Evolutionary conservation across 2,888 invertebrate genomes (phyloP), one percentile per base, ranked within the genome.

Genomic region (Carcina quercana): DNA sequence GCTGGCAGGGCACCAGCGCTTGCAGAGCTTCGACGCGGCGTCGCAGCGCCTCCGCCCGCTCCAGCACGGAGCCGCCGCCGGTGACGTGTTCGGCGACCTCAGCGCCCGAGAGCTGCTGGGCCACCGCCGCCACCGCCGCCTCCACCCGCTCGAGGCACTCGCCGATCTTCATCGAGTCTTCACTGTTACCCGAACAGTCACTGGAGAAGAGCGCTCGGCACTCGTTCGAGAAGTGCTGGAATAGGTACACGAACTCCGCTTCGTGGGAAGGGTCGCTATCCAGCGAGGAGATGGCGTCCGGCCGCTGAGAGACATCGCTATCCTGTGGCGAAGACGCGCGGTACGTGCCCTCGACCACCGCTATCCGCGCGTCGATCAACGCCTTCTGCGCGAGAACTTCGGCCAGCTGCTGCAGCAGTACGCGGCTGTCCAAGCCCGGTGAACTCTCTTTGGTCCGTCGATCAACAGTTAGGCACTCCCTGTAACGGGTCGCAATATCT

Each of bases 341-440:
- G 50, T 83, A 80, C 30, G 87, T 86, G 35, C 88, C 88, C 46
- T 87, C 87, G 28, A 92, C 78, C 29, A 92, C 89, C 28, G 87
- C 86, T 48, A 93, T 89, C 51, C 92, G 86, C 32, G 93, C 91
- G 71, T 93, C 92, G 32, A 93, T 88, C 36, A 93, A 73, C 22
- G 91, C 90, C 63, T 91, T 91, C 49, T 91, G 91, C 15, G 91
- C 91, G 28, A 91, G 80, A 32, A 91, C 86, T 54, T 91, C 91
- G 8, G 91, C 89, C 53, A 90, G 90, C 58, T 90, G 90, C 25
- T 84, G 79, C 34, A 92, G 47, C 25, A 51, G 45, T 33, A 51
- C 55, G 46, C 63, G 61, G 40, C 56, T 51, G 50, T 55, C 62
- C 39, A 50, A 43, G 24, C 52, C 53, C 22, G 49, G 87, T 59